A percentile compares a stretch with the other conserved stretches of the same genome.
Evolutionary conservation across 2,888 invertebrate species (phyloP).

Genomic region (Antheraea assamensis): DNA sequence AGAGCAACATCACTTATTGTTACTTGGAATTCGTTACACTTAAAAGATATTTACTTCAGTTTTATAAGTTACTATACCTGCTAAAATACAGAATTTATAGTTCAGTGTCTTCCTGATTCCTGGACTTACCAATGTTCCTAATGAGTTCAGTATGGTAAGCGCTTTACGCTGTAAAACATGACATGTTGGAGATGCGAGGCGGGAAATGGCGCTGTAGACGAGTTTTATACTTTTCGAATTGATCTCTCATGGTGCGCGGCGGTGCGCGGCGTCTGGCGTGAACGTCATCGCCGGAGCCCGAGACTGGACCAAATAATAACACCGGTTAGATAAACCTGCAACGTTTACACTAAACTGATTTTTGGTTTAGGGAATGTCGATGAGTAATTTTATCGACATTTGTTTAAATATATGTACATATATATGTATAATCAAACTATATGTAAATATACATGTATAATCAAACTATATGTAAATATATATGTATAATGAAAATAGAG

Average conservation of each 20-base stretch:
- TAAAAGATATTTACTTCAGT: too few relatives aligned
- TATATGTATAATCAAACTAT: too few relatives aligned
- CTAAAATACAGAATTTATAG: too few relatives aligned
- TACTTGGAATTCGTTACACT: too few relatives aligned
- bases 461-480: too few relatives aligned
- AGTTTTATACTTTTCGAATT: conserved; percentile 61
- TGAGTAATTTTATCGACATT: conserved; percentile 36
- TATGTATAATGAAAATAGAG: too few relatives aligned
- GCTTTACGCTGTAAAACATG: conserved; percentile 34
- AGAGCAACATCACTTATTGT: too few relatives aligned
- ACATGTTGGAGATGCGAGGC: conserved; percentile 27
- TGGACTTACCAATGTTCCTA: not conserved
- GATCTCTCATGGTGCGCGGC: conserved; percentile 33
- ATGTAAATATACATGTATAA: too few relatives aligned
- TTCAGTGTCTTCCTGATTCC: too few relatives aligned
- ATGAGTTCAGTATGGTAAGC: not conserved
- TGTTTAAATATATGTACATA: too few relatives aligned
- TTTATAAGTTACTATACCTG: too few relatives aligned
- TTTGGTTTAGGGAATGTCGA: conserved; percentile 41
- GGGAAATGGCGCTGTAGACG: conserved; percentile 44
- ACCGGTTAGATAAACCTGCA: conserved; percentile 54
- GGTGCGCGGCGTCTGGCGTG: conserved; percentile 46
- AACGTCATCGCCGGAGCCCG: conserved; percentile 50
- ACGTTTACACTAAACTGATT: conserved; percentile 64
- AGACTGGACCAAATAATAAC: conserved; percentile 63